Evolutionary conservation across 2,797 vertebrate genomes (phyloP).

Genomic region (Melanotaenia boesemani): DNA sequence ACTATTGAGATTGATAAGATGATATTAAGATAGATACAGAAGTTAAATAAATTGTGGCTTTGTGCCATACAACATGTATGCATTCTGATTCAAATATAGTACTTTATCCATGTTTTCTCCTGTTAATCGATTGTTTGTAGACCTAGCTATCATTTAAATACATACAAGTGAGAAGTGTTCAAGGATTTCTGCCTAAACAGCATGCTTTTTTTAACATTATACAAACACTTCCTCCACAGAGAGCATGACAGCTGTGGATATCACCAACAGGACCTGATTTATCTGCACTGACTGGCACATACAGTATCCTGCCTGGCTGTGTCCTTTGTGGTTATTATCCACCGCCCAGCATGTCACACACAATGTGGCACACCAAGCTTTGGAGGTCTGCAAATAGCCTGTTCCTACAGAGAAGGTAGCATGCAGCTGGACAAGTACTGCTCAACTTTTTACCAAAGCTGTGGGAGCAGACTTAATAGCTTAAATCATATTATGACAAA

Average conservation of each 20-base stretch:
- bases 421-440: conserved; percentile 4
- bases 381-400: conserved; percentile 8
- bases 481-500: too few relatives aligned
- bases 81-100: not conserved
- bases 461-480: too few relatives aligned
- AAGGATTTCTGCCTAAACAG: not conserved
- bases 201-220: not conserved
- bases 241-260: not conserved
- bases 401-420: conserved; percentile 8
- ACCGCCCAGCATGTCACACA: conserved; percentile 21
- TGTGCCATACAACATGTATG: too few relatives aligned
- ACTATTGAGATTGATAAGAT: too few relatives aligned
- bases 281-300: conserved; percentile 35
- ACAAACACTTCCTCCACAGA: not conserved
- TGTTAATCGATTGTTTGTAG: not conserved
- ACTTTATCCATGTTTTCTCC: not conserved
- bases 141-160: not conserved
- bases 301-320: conserved; percentile 4
- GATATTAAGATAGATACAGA: too few relatives aligned
- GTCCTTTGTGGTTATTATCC: conserved; percentile 21
- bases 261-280: conserved; percentile 25
- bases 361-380: conserved; percentile 35
- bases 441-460: too few relatives aligned
- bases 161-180: not conserved
- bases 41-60: too few relatives aligned